phyloP scores from a whole-genome alignment of 1,140 invertebrate genomes.

The Bemisia tabaci region DNA sequence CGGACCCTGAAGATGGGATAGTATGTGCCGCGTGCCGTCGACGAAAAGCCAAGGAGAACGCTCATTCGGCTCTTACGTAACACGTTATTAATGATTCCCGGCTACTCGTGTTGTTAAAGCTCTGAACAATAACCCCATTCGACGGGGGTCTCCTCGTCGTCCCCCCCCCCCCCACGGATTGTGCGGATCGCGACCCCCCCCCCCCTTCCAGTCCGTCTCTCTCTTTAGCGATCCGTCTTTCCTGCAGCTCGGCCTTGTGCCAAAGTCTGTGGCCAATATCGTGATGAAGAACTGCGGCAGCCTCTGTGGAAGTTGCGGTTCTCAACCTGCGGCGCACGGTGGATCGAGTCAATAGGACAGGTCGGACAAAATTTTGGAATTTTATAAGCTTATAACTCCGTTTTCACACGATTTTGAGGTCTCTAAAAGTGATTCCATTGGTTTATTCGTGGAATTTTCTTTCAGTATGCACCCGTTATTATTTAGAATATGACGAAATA shows the following conservation, averaged over 20 bases:
- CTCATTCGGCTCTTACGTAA: not conserved
- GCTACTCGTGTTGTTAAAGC: not conserved
- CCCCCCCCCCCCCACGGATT: not conserved
- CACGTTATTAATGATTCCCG: not conserved
- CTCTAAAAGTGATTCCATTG: too few species aligned
- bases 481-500: too few species aligned
- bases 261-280: not conserved
- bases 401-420: too few species aligned
- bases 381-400: too few species aligned
- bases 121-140: not conserved
- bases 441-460: too few species aligned
- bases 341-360: too few species aligned
- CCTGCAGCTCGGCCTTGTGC: not conserved
- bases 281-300: not conserved
- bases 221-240: not conserved
- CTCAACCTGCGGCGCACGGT: not conserved
- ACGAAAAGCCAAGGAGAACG: not conserved
- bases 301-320: not conserved
- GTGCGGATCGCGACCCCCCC: not conserved
- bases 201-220: too few species aligned
- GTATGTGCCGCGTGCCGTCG: too few species aligned
- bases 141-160: not conserved
- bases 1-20: too few species aligned
- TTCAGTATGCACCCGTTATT: too few species aligned
- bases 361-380: too few species aligned